Conservation (phyloP, 2,888 invertebrate species). For the Dasysyrphus tricinctus region DNA sequence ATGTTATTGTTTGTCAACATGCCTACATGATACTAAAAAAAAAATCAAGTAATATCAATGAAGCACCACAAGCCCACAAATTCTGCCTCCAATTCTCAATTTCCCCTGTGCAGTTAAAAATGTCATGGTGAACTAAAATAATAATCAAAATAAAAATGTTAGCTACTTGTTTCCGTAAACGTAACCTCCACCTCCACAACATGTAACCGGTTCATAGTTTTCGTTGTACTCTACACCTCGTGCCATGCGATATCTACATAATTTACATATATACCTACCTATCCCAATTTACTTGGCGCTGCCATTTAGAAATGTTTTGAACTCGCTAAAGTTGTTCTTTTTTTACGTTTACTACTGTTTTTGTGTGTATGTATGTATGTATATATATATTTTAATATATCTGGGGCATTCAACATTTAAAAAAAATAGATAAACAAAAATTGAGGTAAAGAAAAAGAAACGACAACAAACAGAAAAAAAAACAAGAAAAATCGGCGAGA, state of each 20-base stretch:
- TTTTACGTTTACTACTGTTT: neutral
- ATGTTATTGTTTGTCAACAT: too few relatives aligned
- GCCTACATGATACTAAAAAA: too few relatives aligned
- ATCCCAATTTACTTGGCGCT: neutral
- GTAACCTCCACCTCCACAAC: neutral
- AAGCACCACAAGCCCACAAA: neutral
- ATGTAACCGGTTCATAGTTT: slow-evolving; percentile 9
- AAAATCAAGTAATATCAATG: neutral
- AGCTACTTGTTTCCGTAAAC: slow-evolving; percentile 11
- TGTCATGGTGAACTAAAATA: neutral
- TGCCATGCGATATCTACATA: neutral
- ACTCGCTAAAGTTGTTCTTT: neutral
- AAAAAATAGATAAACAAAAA: neutral
- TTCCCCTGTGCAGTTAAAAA: neutral
- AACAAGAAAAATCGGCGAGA: slow-evolving; percentile 50
- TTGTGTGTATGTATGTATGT: neutral
- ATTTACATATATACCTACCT: neutral
- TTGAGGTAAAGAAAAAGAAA: neutral
- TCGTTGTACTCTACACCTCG: neutral
- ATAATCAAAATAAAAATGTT: neutral
- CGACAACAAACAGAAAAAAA: slow-evolving; percentile 7
- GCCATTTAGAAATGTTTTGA: slow-evolving; percentile 2
- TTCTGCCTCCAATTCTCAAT: neutral
- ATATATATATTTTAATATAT: neutral
- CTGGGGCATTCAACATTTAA: neutral